phyloP scores from a whole-genome alignment of 2,113 vertebrate genomes.

The Nothoprocta pentlandii region DNA sequence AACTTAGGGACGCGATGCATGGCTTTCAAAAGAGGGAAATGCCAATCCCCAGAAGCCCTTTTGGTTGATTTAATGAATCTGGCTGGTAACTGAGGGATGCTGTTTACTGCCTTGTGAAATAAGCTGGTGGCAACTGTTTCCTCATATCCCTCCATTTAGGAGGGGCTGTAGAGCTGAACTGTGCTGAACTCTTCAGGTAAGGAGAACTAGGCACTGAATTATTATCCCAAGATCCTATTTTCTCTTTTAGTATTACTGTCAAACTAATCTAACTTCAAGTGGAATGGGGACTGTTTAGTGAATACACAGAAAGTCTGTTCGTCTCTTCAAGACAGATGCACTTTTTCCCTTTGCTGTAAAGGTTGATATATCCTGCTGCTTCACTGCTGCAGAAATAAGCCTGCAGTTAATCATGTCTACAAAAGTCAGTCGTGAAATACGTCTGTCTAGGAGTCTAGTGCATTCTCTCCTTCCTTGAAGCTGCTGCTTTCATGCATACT shows the following conservation, averaged over 20 bases:
- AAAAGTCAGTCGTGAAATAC: accelerated
- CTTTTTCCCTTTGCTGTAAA: neutral
- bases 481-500: neutral
- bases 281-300: neutral
- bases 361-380: neutral
- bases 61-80: neutral
- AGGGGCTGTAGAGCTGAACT: neutral
- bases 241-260: neutral
- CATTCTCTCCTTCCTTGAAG: neutral
- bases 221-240: neutral
- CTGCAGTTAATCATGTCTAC: neutral
- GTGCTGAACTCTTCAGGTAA: neutral
- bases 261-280: neutral
- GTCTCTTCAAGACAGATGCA: neutral
- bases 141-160: neutral
- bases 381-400: neutral
- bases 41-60: neutral
- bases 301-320: neutral
- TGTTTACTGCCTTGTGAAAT: neutral
- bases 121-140: neutral
- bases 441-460: neutral
- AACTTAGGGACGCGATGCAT: neutral
- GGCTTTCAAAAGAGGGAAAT: neutral
- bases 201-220: neutral
- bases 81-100: neutral